These are phyloP conservation scores for Rhipidura dahli DNA, from an alignment of 2,113 vertebrate genomes.

Conservation along the genomic window DNA sequence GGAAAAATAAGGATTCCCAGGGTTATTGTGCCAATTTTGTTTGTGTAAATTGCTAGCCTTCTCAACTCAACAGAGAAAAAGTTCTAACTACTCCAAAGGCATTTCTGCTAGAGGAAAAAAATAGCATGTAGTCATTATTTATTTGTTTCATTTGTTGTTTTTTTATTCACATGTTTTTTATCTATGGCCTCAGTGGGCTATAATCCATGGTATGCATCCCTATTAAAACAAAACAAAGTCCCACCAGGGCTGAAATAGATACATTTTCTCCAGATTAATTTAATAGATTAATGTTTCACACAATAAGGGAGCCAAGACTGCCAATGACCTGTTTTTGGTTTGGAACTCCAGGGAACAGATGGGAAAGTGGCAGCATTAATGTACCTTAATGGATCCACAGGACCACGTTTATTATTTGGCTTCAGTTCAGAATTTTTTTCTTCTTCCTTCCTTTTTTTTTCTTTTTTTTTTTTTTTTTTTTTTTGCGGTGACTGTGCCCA, in stretches of 20 bases:
- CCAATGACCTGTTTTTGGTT: constrained; percentile 35
- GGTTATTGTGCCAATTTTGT: neutral
- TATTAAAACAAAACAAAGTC: constrained; percentile 19
- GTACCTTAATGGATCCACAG: constrained; percentile 22
- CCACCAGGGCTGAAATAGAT: neutral
- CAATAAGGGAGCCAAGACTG: neutral
- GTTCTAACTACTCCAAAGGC: neutral
- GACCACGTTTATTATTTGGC: neutral
- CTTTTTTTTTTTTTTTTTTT: neutral
- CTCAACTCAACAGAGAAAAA: neutral
- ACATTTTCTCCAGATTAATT: constrained; percentile 30
- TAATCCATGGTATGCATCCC: neutral
- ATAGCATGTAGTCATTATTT: neutral
- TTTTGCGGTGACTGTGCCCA: neutral
- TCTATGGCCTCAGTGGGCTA: neutral
- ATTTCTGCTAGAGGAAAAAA: neutral
- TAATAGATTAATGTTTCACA: constrained; percentile 35
- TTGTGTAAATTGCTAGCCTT: neutral
- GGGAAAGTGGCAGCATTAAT: constrained; percentile 2
- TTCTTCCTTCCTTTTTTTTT: fast-evolving
- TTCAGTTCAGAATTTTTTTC: neutral
- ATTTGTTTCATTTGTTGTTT: neutral
- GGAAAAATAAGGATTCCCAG: neutral
- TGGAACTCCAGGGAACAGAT: constrained; percentile 29
- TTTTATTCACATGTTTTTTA: constrained; percentile 28